phyloP scores from a whole-genome alignment of 2,797 vertebrate species.

The Microhierax caerulescens region DNA sequence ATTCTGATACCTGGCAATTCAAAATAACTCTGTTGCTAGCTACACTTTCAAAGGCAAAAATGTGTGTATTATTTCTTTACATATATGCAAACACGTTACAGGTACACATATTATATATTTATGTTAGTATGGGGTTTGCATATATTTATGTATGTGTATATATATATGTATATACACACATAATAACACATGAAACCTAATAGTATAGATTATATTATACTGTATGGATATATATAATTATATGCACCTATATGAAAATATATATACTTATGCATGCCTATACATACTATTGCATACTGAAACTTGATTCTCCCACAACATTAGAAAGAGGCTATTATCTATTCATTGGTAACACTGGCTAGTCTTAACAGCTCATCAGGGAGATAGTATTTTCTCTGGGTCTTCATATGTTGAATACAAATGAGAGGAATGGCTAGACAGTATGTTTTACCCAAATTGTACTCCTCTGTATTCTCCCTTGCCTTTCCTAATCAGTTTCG shows the following conservation, averaged over 20 bases:
- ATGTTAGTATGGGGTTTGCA: background rate
- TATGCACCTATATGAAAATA: background rate
- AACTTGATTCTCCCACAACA: background rate
- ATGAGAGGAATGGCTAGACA: background rate
- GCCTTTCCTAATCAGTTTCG: background rate
- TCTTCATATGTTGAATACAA: background rate
- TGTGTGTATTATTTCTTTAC: background rate
- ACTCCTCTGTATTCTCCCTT: background rate
- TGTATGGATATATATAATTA: background rate
- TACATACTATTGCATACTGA: background rate
- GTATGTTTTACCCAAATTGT: background rate
- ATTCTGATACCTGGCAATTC: background rate
- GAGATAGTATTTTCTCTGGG: background rate
- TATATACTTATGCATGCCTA: background rate
- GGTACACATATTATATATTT: background rate
- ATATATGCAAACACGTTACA: background rate
- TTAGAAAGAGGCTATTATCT: background rate
- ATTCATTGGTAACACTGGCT: background rate
- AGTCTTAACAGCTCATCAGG: background rate
- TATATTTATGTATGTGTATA: background rate
- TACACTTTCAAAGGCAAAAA: background rate
- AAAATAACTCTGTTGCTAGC: background rate
- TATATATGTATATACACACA: background rate
- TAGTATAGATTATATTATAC: background rate
- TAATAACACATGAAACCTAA: background rate